Conservation (phyloP, 2,888 invertebrate species). For the Dynastes hyllus region DNA sequence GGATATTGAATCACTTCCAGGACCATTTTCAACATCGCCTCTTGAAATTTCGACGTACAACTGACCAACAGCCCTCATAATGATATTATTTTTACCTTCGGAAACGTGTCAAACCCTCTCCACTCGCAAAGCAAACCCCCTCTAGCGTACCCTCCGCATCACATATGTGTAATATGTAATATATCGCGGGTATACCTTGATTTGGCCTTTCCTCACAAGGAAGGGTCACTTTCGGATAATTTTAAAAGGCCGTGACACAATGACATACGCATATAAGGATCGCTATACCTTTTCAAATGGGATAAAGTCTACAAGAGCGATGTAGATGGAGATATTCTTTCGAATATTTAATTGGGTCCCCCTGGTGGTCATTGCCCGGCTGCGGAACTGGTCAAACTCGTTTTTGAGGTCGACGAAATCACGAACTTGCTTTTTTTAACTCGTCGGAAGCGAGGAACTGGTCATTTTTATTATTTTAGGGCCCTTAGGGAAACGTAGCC, state of each 20-base stretch:
- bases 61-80: constrained; percentile 58
- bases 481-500: not conserved
- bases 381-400: constrained; percentile 69
- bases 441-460: constrained; percentile 53
- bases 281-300: not conserved
- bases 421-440: constrained; percentile 12
- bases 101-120: constrained; percentile 52
- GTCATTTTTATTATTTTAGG: constrained; percentile 64
- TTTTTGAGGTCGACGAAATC: constrained; percentile 58
- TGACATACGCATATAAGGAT: constrained; percentile 23
- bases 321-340: not conserved
- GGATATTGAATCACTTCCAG: not conserved
- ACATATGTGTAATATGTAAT: constrained; percentile 51
- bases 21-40: constrained; percentile 2
- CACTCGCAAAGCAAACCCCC: constrained; percentile 54
- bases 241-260: constrained; percentile 34
- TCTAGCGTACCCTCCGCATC: not conserved
- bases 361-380: constrained; percentile 58
- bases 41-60: constrained; percentile 52
- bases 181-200: constrained; percentile 44
- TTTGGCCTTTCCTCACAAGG: constrained; percentile 57
- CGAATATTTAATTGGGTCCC: constrained; percentile 43
- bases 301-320: constrained; percentile 3
- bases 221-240: constrained; percentile 60
- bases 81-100: constrained; percentile 53